phyloP scores from a whole-genome alignment of 2,113 vertebrate genomes.

The Megaptera novaeangliae region DNA sequence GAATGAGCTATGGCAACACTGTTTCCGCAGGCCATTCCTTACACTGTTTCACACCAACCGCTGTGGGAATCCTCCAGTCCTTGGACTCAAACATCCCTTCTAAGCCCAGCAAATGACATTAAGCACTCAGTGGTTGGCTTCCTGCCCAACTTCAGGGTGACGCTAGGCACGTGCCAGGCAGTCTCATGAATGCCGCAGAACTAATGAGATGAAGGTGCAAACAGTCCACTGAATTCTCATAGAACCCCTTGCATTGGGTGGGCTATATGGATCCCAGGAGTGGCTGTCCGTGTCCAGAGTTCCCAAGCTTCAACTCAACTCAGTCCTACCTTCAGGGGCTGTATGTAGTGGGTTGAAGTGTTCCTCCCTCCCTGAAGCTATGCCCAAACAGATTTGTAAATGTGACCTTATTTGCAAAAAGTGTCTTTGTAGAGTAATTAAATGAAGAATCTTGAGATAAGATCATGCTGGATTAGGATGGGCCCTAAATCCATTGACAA shows the following conservation, averaged over 20 bases:
- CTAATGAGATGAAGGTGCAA: neutral
- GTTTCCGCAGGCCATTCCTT: neutral
- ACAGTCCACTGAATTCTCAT: neutral
- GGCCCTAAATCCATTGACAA: neutral
- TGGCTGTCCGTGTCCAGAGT: neutral
- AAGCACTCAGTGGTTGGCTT: neutral
- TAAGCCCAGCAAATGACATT: neutral
- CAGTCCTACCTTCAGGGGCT: neutral
- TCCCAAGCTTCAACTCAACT: neutral
- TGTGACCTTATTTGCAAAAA: neutral
- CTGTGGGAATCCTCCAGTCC: neutral
- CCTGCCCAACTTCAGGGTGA: neutral
- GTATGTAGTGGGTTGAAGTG: neutral
- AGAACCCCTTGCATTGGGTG: neutral
- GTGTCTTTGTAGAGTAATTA: neutral
- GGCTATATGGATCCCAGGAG: neutral
- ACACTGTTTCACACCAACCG: neutral
- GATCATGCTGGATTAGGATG: neutral
- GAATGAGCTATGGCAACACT: neutral
- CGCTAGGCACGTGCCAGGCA: neutral
- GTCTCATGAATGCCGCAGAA: neutral
- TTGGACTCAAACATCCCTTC: neutral
- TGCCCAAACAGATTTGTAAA: neutral
- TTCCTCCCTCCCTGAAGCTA: no score
- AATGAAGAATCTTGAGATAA: neutral